Conservation (phyloP, 1,140 invertebrate species). For the Luehdorfia chinensis region DNA sequence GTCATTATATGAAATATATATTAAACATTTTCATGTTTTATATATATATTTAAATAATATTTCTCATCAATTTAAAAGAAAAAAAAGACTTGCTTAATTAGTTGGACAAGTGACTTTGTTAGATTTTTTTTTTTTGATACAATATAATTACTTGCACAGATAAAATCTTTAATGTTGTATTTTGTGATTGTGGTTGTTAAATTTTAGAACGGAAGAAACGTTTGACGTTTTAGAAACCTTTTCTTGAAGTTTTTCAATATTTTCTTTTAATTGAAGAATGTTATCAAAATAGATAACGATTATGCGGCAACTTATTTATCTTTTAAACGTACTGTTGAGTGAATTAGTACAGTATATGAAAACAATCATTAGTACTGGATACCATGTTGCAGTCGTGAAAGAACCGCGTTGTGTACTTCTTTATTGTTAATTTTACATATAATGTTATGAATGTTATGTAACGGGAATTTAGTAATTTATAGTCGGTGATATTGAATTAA, state of each 20-base stretch:
- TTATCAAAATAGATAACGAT: constrained; percentile 69
- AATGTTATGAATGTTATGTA: constrained; percentile 71
- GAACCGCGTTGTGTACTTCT: constrained; percentile 51
- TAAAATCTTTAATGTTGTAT: no score
- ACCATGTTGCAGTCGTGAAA: constrained; percentile 49
- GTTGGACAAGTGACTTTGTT: no score
- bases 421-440: constrained; percentile 53
- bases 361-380: constrained; percentile 10
- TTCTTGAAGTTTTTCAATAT: constrained; percentile 37
- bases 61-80: no score
- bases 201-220: constrained; percentile 10
- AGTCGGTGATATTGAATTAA: constrained; percentile 36
- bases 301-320: constrained; percentile 35
- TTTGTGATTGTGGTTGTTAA: no score
- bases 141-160: no score
- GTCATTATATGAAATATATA: no score
- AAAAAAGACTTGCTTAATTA: no score
- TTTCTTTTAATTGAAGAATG: constrained; percentile 48
- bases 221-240: constrained; percentile 28
- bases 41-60: no score
- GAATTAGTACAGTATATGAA: constrained; percentile 9
- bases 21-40: no score
- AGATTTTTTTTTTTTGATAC: no score
- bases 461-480: constrained; percentile 45
- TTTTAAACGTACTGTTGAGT: constrained; percentile 25